Evolutionary conservation across 2,888 invertebrate genomes (phyloP), one percentile per base, ranked within the genome.

Genomic region (Drosophila meridiana): DNA sequence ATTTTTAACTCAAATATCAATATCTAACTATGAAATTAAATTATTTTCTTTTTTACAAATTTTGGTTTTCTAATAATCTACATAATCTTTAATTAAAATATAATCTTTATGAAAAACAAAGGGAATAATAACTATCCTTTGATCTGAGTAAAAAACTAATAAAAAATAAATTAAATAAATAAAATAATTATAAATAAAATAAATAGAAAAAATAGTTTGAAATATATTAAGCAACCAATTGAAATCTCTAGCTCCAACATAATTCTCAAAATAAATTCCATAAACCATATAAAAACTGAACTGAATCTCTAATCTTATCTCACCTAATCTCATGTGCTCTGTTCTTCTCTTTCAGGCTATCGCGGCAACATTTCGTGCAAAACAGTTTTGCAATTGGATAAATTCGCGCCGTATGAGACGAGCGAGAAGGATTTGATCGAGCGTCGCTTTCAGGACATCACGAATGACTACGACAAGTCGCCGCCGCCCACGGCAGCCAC

Each of bases 291-390:
- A 4, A 26, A 26, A 45, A 4, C 11, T 4, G 4, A 11, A 20
- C n/a, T n/a, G n/a, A 2, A 9, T 20, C 9, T 26, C 2, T 0
- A 9, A 43, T 2, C 5, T 45, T 4, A 48, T 43, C 20, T 0
- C 9, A 14, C n/a, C n/a, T n/a, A n/a, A n/a, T 7, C 6, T 13
- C 11, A 47, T 28, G 11, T 32, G 0, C 50, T n/a, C n/a, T 1
- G 4, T 5, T 2, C 7, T 6, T 3, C 34, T 8, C 26, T 9
- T 50, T 0, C 55, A 92, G 93, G 92, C 52, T 93, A 92, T 80
- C 93, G 93, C 32, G 90, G 91, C 58, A 93, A 93, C 72, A 91
- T 93, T 61, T 93, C 93, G 14, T 93, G 93, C 64, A 93, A 93
- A 75, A 93, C 93, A 3, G 91, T 93, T 5, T 80, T 93, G 58